A percentile compares a stretch with the other conserved stretches of the same genome.
These are phyloP conservation scores for Tetragnatha versicolor DNA, from an alignment of 1,140 invertebrate genomes.

Conservation along the genomic window DNA sequence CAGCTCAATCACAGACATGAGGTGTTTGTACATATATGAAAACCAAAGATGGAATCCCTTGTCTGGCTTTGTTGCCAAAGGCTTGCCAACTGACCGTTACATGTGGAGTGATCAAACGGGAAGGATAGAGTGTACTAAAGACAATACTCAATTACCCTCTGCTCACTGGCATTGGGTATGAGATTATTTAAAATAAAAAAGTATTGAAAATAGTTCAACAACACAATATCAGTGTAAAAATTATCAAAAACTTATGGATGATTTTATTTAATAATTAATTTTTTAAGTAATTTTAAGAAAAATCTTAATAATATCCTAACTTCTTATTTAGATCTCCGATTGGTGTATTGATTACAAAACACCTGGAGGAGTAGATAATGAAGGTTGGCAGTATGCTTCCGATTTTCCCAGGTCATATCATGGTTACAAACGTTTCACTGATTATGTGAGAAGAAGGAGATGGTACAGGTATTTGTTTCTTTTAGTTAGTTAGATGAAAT, in stretches of 20 bases:
- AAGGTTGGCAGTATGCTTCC: conserved; percentile 93
- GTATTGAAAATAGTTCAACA: no score
- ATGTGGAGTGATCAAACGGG: conserved; percentile 86
- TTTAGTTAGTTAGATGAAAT: no score
- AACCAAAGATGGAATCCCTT: conserved; percentile 94
- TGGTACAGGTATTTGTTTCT: conserved; percentile 72
- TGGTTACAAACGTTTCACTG: conserved; percentile 82
- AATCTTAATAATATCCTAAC: no score
- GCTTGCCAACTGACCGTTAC: conserved; percentile 81
- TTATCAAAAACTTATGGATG: no score
- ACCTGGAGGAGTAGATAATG: conserved; percentile 84
- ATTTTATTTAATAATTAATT: no score
- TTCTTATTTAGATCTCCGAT: conserved; percentile 80
- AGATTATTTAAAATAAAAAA: no score
- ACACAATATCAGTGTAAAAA: no score
- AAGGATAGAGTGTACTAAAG: conserved; percentile 79
- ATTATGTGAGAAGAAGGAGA: conserved; percentile 82
- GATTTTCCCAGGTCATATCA: conserved; percentile 89
- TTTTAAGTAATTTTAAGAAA: no score
- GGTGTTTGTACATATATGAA: conserved; percentile 87
- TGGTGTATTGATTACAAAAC: conserved; percentile 89
- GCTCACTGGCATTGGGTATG: conserved; percentile 87
- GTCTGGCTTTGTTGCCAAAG: conserved; percentile 82
- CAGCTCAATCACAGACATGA: conserved; percentile 80
- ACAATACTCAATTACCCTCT: conserved; percentile 83